phyloP scores from a whole-genome alignment of 2,113 vertebrate genomes.

The Pontoporia blainvillei region DNA sequence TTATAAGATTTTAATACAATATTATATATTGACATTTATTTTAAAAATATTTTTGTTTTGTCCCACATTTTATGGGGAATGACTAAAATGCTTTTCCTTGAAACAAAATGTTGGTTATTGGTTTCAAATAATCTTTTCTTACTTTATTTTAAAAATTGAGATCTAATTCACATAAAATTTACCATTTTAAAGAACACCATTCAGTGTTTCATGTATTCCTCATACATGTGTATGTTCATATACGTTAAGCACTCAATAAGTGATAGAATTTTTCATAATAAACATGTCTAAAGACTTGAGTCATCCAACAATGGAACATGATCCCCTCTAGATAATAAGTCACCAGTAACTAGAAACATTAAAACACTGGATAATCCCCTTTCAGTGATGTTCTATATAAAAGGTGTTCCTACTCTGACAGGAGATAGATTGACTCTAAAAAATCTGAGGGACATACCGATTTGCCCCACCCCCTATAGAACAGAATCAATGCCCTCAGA shows the following conservation, averaged over 20 bases:
- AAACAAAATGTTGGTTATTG: not conserved
- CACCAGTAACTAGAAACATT: not conserved
- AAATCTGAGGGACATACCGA: not conserved
- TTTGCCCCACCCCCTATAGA: not conserved
- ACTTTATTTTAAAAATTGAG: not conserved
- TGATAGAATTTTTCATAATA: slow-evolving; percentile 17
- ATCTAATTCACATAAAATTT: not conserved
- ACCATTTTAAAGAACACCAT: not conserved
- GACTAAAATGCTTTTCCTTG: slow-evolving; percentile 9
- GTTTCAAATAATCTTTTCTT: not conserved
- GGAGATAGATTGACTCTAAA: not conserved
- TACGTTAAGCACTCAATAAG: not conserved
- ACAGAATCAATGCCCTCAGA: not conserved
- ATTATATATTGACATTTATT: not conserved
- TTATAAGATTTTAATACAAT: not conserved
- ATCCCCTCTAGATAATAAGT: not conserved
- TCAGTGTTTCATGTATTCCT: not conserved
- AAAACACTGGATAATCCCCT: not conserved
- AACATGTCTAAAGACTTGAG: not conserved
- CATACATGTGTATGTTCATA: not conserved
- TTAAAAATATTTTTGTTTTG: not conserved
- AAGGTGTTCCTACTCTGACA: not conserved
- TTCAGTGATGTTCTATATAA: not conserved
- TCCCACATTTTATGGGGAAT: not conserved
- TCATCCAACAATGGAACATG: not conserved